Base-by-base conservation (phyloP, 2,797 vertebrate genomes). In the Catharus ustulatus region DNA sequence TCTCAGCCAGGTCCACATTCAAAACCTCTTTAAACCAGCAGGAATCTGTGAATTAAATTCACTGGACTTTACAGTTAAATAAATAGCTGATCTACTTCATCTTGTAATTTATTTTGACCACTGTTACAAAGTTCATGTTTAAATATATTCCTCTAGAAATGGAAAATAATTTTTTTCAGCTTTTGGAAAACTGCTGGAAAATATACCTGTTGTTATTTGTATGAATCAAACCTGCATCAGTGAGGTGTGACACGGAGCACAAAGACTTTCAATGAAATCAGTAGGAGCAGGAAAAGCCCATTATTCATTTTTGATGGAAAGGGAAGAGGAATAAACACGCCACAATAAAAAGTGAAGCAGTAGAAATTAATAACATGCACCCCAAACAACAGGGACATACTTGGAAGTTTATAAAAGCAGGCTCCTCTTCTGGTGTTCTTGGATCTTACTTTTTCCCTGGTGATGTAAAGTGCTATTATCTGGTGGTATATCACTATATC, bases 281-380 rank as follows among this genome's bases (percentile, higher is more conserved):
- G 34, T 16, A 78, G 36, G n/a, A 91, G 67, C 46, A 84, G 46
- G 17, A 82, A n/a, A 15, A 73, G 36, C 36, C 59, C 3, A 1
- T 91, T 93, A 59, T 20, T 91, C 72, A 48, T 82, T 93, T 87
- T 74, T 83, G 82, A 73, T 87, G 57, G 75, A 91, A 89, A 84
- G 13, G 9, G 32, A 67, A 86, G 71, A 83, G 52, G 57, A 85
- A 76, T 69, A 80, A 89, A 83, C 55, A 58, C 40, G 74, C 22
- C 5, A 11, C 45, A 85, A 83, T 67, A 73, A 87, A 87, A 91
- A 71, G 63, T 10, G 36, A 82, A 63, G 51, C 30, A 69, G 68
- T 18, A 55, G 55, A 58, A 87, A 76, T 69, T 46, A 91, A 51
- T 76, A 90, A 83, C 0, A 1, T 32, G 57, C 24, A 29, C 43